phyloP scores from a whole-genome alignment of 2,113 vertebrate genomes.

The Alectura lathami region DNA sequence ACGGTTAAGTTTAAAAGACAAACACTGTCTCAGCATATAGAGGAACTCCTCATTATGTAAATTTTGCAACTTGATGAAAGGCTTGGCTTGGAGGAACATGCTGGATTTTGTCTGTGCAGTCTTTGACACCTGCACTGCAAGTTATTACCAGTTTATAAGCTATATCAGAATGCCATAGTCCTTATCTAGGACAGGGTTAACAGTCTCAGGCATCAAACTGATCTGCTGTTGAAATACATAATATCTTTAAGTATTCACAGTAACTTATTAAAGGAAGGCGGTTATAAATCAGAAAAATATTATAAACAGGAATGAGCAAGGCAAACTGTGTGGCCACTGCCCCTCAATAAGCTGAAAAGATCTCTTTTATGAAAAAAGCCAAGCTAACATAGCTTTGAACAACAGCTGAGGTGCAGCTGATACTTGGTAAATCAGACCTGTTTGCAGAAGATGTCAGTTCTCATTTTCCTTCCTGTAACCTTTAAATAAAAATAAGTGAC shows the following conservation, averaged over 20 bases:
- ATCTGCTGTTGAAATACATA: background rate
- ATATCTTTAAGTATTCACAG: background rate
- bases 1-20: background rate
- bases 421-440: background rate
- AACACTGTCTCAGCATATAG: background rate
- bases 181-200: background rate
- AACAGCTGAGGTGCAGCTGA: background rate
- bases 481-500: constrained; percentile 47
- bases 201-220: background rate
- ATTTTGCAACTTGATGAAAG: background rate
- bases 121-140: background rate
- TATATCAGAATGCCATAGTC: background rate
- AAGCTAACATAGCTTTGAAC: background rate
- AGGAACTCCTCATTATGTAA: background rate
- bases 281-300: background rate
- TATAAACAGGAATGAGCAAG: background rate
- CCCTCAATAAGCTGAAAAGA: background rate
- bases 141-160: background rate
- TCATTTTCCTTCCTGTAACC: constrained; percentile 26
- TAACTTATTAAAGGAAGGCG: background rate
- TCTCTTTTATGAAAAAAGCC: background rate
- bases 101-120: background rate
- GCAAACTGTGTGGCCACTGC: background rate
- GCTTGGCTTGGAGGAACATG: background rate
- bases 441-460: constrained; percentile 18